Percentiles rank a stretch among this genome's conserved stretches.
Conservation (phyloP, 2,113 vertebrate genomes). For the Pteruthius melanotis region DNA sequence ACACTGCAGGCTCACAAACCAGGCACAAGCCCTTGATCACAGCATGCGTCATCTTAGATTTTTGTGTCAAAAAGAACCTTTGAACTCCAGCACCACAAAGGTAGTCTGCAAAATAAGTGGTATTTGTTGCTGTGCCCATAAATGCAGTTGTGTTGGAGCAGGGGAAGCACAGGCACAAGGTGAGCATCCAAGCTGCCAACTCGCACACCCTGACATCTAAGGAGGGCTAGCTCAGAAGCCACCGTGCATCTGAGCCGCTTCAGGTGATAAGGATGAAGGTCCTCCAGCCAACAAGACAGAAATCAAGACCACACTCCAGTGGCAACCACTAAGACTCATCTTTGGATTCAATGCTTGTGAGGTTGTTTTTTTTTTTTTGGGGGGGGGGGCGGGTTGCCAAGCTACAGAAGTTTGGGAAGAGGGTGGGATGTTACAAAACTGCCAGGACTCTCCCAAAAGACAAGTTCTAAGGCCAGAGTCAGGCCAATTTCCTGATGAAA, state of each 20-base stretch:
- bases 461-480: not conserved
- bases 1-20: accelerated
- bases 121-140: not conserved
- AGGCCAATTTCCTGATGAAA: not conserved
- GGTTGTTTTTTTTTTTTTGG: too few species aligned
- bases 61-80: not conserved
- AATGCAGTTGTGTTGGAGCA: not conserved
- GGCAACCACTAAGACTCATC: not conserved
- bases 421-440: not conserved
- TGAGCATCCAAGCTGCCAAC: not conserved
- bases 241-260: not conserved
- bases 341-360: not conserved
- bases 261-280: not conserved
- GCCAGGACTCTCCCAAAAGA: not conserved
- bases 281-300: not conserved
- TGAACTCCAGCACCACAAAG: not conserved
- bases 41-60: not conserved
- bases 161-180: not conserved
- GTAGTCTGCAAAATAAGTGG: not conserved
- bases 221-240: not conserved
- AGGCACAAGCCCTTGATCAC: not conserved
- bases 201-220: not conserved
- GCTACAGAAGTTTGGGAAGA: not conserved
- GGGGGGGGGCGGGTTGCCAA: not conserved
- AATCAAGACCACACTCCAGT: not conserved